phyloP scores from a whole-genome alignment of 2,797 vertebrate genomes.

The Hipposideros larvatus region DNA sequence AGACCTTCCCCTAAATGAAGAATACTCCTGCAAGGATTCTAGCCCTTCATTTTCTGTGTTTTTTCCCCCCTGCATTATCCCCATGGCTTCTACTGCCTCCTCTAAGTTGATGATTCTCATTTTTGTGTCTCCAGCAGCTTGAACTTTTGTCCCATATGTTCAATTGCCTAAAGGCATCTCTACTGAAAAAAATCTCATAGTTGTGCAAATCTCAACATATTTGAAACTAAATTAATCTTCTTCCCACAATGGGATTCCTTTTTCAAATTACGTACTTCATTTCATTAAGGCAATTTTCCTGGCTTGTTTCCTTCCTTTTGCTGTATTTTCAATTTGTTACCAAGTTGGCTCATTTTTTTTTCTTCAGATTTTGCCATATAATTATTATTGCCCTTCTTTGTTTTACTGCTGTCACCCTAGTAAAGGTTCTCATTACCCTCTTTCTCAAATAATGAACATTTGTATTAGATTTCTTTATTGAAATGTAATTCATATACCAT shows the following conservation, averaged over 20 bases:
- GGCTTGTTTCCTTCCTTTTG: background rate
- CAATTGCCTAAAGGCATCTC: slow-evolving; percentile 1
- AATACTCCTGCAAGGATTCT: background rate
- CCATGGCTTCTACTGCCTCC: background rate
- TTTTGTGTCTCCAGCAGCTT: slow-evolving; percentile 32
- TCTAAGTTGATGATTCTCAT: slow-evolving; percentile 15
- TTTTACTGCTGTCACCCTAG: background rate
- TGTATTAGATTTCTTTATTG: background rate
- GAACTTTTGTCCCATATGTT: slow-evolving; percentile 30
- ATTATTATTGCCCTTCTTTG: background rate
- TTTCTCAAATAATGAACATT: background rate
- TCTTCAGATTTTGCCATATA: background rate
- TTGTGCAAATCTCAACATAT: background rate
- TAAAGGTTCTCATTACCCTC: background rate
- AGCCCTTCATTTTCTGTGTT: background rate
- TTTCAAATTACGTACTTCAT: background rate
- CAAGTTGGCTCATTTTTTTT: background rate
- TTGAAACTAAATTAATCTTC: slow-evolving; percentile 49
- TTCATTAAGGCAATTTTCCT: background rate
- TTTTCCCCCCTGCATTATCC: background rate
- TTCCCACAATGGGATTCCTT: background rate
- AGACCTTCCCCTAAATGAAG: background rate
- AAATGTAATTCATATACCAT: background rate
- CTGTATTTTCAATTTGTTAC: slow-evolving; percentile 8
- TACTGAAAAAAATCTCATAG: background rate